Base-by-base conservation (phyloP, 1,140 invertebrate species). In the Stegodyphus dumicola region DNA sequence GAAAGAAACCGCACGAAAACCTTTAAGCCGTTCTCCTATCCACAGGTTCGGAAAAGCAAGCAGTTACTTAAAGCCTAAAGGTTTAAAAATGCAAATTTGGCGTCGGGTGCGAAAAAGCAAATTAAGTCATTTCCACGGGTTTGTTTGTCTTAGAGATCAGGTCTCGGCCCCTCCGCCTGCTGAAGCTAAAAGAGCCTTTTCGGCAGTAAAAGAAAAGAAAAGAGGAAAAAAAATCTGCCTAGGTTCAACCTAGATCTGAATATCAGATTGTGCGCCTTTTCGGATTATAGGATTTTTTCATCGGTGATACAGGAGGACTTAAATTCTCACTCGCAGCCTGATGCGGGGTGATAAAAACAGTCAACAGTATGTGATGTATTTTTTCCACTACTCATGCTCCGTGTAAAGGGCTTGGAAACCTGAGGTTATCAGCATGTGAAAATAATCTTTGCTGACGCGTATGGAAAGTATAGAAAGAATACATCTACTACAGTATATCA, bases 21-120 rank as follows among this genome's bases (percentile, higher is more conserved):
- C 73, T 76, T 85, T 83, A 85, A 85, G 81, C 81, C 53, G 64
- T 76, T 85, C 81, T 56, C 81, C n/a, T 85, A 76, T 85, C 81
- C 81, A 85, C 81, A 85, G 81, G 81, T 85, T 76, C 64, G 17
- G 66, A n/a, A 67, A 83, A 74, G 80, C 80, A 83, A 83, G 80
- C 80, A 85, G 81, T 85, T 85, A 85, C 81, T 77, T 56, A 77
- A 85, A 49, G 81, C 81, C 73, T 67, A 77, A 85, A 85, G 81
- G 81, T 85, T 85, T 85, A 85, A 85, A 85, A 85, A 85, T 85
- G 81, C 81, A 85, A 85, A 85, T 85, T 75, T 74, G 53, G 33
- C 6, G 53, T 66, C 17, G 65, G 65, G 81, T 17, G 53, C 51
- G 81, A 77, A 77, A 85, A 85, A 85, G 73, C 81, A 85, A 85